Conservation (phyloP, 2,888 invertebrate genomes). For the Caenorhabditis drosophilae region DNA sequence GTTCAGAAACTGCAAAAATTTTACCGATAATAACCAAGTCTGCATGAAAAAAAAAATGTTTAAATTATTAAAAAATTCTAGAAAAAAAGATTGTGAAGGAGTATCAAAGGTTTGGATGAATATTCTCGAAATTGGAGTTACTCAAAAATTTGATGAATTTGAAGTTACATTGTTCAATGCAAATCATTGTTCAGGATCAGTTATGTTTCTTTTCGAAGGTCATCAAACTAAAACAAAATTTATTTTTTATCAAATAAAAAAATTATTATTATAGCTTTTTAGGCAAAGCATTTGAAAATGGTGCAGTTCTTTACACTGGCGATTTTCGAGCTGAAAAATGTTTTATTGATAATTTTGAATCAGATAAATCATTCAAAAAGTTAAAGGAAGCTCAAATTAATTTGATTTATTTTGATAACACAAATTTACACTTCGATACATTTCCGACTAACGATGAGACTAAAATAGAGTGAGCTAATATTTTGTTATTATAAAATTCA, state of each 20-base stretch:
- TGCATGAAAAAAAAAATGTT: no score
- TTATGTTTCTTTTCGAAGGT: not conserved
- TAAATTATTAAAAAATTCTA: not conserved
- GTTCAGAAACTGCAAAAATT: not conserved
- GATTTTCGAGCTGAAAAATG: not conserved
- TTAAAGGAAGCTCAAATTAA: no score
- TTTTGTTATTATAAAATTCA: no score
- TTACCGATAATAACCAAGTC: not conserved
- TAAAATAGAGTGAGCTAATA: no score
- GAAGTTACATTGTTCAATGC: not conserved
- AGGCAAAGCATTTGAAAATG: not conserved
- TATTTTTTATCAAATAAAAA: no score
- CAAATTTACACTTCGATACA: no score
- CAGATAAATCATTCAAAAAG: no score
- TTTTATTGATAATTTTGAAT: no score
- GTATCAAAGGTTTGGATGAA: not conserved
- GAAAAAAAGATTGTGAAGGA: not conserved
- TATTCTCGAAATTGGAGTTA: not conserved
- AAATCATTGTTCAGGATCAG: not conserved
- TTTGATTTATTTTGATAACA: no score
- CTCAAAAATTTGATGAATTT: not conserved
- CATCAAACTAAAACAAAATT: no score
- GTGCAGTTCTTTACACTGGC: not conserved
- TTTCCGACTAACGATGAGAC: no score
- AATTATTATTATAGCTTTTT: not conserved